A percentile compares a stretch with the other conserved stretches of the same genome.
These are phyloP conservation scores for Drosophila ficusphila DNA, from an alignment of 1,140 invertebrate genomes.

Conservation along the genomic window DNA sequence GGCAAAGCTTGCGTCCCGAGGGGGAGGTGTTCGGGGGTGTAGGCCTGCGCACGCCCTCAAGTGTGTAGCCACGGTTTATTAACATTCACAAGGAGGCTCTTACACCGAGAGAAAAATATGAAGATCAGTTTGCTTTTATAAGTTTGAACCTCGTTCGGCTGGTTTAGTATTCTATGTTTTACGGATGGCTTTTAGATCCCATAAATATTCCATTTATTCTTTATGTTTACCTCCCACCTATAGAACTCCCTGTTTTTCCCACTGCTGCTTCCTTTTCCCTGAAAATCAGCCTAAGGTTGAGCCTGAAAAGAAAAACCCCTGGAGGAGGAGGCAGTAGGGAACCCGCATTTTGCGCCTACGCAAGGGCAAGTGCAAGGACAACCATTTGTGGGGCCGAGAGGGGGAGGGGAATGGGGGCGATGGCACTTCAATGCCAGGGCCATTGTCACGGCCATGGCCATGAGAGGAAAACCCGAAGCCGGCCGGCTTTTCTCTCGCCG, in stretches of 20 bases:
- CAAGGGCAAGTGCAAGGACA: conserved; percentile 80
- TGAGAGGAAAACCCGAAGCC: conserved; percentile 48
- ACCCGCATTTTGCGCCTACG: conserved; percentile 52
- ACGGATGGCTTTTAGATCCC: neutral
- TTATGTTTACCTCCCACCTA: too few relatives aligned
- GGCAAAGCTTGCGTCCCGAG: conserved; percentile 28
- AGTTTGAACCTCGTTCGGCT: too few relatives aligned
- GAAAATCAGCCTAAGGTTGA: conserved; percentile 6
- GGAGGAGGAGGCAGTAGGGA: neutral
- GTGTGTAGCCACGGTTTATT: conserved; percentile 66
- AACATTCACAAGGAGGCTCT: conserved; percentile 57
- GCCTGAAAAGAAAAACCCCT: conserved; percentile 30
- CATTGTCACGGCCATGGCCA: conserved; percentile 79
- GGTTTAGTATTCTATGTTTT: too few relatives aligned
- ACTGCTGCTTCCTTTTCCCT: conserved; percentile 15
- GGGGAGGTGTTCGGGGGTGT: neutral
- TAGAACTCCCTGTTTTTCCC: too few relatives aligned
- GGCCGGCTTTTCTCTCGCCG: conserved; percentile 31
- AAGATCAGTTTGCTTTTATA: too few relatives aligned
- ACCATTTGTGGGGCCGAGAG: neutral
- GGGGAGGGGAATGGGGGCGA: neutral
- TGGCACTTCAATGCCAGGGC: conserved; percentile 68
- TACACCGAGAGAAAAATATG: conserved; percentile 2
- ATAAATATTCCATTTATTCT: neutral
- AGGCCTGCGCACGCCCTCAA: conserved; percentile 43